Conservation (phyloP, 1,140 invertebrate species). For the Holotrichia oblita region DNA sequence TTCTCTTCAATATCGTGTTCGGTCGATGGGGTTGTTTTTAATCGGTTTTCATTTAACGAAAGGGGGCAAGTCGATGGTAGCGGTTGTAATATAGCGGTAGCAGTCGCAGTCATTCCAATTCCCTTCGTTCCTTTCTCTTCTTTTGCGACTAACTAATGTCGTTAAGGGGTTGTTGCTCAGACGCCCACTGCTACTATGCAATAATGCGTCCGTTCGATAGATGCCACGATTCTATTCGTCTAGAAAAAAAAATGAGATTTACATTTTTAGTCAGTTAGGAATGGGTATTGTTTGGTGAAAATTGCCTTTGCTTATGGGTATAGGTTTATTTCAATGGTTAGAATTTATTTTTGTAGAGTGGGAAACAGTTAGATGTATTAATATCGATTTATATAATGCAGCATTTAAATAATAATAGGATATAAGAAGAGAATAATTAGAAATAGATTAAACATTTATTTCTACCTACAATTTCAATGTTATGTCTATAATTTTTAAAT, state of each 20-base stretch:
- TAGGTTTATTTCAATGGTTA: not conserved
- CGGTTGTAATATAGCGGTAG: not conserved
- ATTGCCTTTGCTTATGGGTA: not conserved
- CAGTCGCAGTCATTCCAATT: not conserved
- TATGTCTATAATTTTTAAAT: no score
- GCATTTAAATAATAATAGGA: no score
- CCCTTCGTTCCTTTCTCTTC: conserved; percentile 23
- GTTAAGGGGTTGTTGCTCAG: conserved; percentile 23
- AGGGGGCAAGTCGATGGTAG: conserved; percentile 31
- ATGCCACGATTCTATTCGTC: not conserved
- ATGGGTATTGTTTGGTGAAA: conserved; percentile 16
- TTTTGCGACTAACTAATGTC: conserved; percentile 28
- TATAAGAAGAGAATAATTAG: no score
- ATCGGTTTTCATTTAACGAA: conserved; percentile 42
- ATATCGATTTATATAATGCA: no score
- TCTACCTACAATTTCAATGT: no score
- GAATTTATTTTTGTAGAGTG: not conserved
- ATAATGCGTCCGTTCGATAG: conserved; percentile 32
- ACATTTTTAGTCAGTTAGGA: conserved; percentile 31
- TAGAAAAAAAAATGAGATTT: conserved; percentile 25
- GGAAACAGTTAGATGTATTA: not conserved
- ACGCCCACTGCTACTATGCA: conserved; percentile 37
- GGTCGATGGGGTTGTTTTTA: conserved; percentile 41
- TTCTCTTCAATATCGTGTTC: conserved; percentile 16
- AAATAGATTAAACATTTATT: no score